Percentiles rank a stretch among this genome's conserved stretches.
Conservation (phyloP, 2,888 invertebrate genomes). For the Clostera curtula region DNA sequence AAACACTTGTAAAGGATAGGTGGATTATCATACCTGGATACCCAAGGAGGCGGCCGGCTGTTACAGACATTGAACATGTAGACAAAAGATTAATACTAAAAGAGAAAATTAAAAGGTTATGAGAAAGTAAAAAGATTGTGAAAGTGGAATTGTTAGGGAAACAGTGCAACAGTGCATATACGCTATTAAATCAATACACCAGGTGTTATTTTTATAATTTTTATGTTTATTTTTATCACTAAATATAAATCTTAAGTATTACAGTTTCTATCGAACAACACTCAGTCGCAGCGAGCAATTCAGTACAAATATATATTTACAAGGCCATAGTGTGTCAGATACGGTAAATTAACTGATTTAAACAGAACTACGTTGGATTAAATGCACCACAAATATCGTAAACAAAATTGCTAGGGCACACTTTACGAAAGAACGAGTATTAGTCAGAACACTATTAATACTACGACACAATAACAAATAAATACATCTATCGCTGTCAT, state of each 20-base stretch:
- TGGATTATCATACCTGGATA: conserved; percentile 28
- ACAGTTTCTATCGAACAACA: conserved; percentile 72
- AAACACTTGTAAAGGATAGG: background rate
- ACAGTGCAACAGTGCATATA: conserved; percentile 48
- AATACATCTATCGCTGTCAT: conserved; percentile 60
- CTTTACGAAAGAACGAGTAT: too few species aligned
- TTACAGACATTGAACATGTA: conserved; percentile 25
- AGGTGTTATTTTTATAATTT: conserved; percentile 45
- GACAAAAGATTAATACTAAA: conserved; percentile 28
- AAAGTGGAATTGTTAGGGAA: conserved; percentile 47
- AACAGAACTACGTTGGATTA: conserved; percentile 46
- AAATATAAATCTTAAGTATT: conserved; percentile 72
- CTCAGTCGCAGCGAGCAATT: conserved; percentile 68
- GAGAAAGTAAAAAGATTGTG: conserved; percentile 51
- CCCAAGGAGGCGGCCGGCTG: conserved; percentile 26
- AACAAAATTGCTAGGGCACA: conserved; percentile 14
- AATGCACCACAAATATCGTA: conserved; percentile 49
- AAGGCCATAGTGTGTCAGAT: conserved; percentile 46
- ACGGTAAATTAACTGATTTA: conserved; percentile 31
- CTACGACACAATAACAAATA: conserved; percentile 54
- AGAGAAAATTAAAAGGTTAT: conserved; percentile 48
- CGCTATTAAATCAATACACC: conserved; percentile 50
- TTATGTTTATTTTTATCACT: conserved; percentile 74
- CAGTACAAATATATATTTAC: conserved; percentile 67
- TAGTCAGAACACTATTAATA: conserved; percentile 35